These are phyloP conservation scores for Drosophila biarmipes DNA, from an alignment of 1,140 invertebrate species.

Conservation along the genomic window DNA sequence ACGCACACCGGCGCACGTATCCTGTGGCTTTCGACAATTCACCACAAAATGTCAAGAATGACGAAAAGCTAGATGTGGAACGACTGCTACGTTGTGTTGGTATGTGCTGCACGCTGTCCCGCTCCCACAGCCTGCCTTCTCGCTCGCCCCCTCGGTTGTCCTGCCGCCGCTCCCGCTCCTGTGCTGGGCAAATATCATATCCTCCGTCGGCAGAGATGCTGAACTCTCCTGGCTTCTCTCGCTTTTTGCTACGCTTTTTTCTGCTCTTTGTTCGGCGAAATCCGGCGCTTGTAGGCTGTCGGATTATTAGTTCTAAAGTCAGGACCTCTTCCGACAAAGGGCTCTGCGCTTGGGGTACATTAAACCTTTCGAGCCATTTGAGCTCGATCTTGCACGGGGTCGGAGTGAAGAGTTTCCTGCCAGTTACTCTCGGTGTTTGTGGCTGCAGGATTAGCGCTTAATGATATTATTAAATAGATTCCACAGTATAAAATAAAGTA, in stretches of 20 bases:
- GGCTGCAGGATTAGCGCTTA: background rate
- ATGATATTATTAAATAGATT: no score
- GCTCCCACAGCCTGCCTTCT: slow-evolving; percentile 37
- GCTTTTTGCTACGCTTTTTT: slow-evolving; percentile 35
- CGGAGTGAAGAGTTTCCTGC: background rate
- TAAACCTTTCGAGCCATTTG: slow-evolving; percentile 10
- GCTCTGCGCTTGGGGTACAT: slow-evolving; percentile 57
- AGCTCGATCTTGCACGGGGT: background rate
- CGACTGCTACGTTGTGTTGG: slow-evolving; percentile 44
- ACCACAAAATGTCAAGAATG: slow-evolving; percentile 85
- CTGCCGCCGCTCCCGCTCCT: slow-evolving; percentile 23
- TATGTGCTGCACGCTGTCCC: slow-evolving; percentile 51
- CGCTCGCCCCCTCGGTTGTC: slow-evolving; percentile 10
- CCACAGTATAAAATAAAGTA: no score
- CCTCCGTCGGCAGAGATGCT: slow-evolving; percentile 47
- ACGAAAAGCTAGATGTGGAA: slow-evolving; percentile 80
- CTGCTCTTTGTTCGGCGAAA: slow-evolving; percentile 41
- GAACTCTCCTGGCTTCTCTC: slow-evolving; percentile 66
- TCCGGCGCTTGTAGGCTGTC: slow-evolving; percentile 78
- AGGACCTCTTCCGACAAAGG: slow-evolving; percentile 64
- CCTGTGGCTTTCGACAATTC: slow-evolving; percentile 84
- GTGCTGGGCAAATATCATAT: slow-evolving; percentile 64
- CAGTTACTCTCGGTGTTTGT: background rate
- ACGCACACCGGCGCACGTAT: slow-evolving; percentile 63
- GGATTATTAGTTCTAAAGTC: slow-evolving; percentile 83